phyloP scores from a whole-genome alignment of 2,797 vertebrate species.

The Buceros bicornis region DNA sequence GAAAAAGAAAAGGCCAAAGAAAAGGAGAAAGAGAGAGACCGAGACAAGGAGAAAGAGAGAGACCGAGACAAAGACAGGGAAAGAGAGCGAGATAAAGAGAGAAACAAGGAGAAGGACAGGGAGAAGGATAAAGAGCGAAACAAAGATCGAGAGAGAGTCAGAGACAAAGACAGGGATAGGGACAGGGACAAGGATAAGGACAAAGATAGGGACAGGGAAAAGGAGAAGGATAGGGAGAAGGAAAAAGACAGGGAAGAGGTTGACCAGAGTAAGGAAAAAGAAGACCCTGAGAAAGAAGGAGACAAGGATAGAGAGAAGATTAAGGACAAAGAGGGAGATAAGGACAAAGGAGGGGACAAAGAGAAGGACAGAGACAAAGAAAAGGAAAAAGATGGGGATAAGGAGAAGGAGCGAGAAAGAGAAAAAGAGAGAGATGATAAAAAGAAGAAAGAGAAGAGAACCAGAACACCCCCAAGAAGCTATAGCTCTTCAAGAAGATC shows the following conservation, averaged over 20 bases:
- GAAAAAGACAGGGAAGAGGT: conserved; percentile 78
- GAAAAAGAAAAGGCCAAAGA: conserved; percentile 82
- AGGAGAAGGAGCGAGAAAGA: conserved; percentile 61
- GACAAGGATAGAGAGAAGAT: conserved; percentile 60
- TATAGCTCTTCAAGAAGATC: conserved; percentile 83
- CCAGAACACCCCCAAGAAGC: conserved; percentile 84
- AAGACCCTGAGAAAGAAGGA: conserved; percentile 26
- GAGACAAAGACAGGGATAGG: conserved; percentile 18
- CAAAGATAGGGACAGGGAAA: conserved; percentile 58
- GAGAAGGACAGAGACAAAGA: conserved; percentile 51
- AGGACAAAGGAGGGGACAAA: conserved; percentile 43
- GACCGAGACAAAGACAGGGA: conserved; percentile 47
- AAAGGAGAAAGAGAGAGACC: conserved; percentile 74
- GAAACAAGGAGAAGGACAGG: conserved; percentile 10
- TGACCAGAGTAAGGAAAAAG: conserved; percentile 60
- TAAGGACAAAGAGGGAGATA: conserved; percentile 58
- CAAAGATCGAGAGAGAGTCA: conserved; percentile 44
- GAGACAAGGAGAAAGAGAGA: conserved; percentile 53
- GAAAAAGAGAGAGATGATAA: conserved; percentile 82
- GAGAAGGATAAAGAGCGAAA: conserved; percentile 36
- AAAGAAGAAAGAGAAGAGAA: conserved; percentile 85
- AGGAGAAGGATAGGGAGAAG: conserved; percentile 77
- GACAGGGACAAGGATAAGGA: conserved; percentile 50
- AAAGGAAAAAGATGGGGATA: conserved; percentile 63
- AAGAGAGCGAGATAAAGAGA: conserved; percentile 54